These are phyloP conservation scores for Choloepus hoffmanni DNA, from an alignment of 2,113 vertebrate genomes.

Conservation along the genomic window DNA sequence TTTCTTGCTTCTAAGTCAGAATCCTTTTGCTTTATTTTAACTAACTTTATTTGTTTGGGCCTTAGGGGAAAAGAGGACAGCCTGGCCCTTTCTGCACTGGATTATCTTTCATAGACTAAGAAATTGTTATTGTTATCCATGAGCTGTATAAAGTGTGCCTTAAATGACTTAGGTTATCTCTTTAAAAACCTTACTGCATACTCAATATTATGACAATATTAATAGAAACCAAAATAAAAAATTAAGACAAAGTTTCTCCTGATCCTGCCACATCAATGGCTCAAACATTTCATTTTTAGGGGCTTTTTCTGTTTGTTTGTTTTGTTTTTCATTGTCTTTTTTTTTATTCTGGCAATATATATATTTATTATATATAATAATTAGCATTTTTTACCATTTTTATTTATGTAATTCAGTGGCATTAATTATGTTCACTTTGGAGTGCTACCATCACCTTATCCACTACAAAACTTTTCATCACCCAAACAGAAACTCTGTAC, in stretches of 20 bases:
- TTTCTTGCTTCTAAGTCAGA: not conserved
- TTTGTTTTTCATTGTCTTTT: too few species aligned
- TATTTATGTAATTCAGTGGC: too few species aligned
- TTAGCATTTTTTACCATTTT: too few species aligned
- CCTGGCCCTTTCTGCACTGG: not conserved
- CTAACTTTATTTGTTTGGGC: not conserved
- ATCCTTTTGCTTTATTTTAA: constrained; percentile 16
- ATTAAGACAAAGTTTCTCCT: not conserved
- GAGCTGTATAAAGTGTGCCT: not conserved
- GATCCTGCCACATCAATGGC: not conserved
- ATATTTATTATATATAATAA: too few species aligned
- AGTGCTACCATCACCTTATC: too few species aligned
- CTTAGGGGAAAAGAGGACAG: not conserved
- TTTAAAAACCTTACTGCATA: not conserved
- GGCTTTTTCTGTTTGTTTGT: not conserved
- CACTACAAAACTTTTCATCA: too few species aligned
- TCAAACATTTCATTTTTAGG: not conserved
- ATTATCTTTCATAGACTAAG: not conserved
- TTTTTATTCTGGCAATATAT: too few species aligned
- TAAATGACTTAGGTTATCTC: not conserved
- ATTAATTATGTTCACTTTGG: too few species aligned
- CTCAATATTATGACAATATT: not conserved
- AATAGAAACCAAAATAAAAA: not conserved
- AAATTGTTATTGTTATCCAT: not conserved
- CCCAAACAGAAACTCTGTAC: too few species aligned